Base-by-base conservation (phyloP, 2,888 invertebrate species). In the Drosophila rellima region DNA sequence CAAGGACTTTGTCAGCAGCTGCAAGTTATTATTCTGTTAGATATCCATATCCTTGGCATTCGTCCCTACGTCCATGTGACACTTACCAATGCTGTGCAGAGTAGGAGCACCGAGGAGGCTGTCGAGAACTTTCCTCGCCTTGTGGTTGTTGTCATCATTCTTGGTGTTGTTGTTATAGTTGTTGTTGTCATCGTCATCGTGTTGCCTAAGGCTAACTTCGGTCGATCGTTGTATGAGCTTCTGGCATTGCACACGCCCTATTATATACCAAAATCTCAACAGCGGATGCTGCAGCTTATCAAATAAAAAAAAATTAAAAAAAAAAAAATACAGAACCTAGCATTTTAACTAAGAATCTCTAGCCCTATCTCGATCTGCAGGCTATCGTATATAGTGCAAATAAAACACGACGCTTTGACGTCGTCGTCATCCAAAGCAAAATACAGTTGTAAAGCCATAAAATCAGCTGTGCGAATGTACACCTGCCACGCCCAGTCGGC, bases 171-270 rank as follows among this genome's bases (percentile, higher is more conserved):
- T 62, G 33, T 51, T 29, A 39, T 55, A 54, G 55, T 73, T 37
- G 47, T 70, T 42, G 62, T 78, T 65, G 61, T 83, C 77, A 67
- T 82, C 79, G 85, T 83, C 80, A 69, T 82, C 82, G 85, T 74
- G 77, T 83, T 72, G 83, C 86, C 88, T 39, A 54, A 69, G 80
- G 88, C 88, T 77, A 85, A 85, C 87, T 88, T 84, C 87, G 83
- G 87, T 84, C 89, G 83, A 88, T 84, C 89, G 83, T 84, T 80
- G 83, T 88, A 66, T 84, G 83, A 86, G 80, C 74, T 57, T 60
- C 65, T 80, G 57, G 55, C 63, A 26, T 48, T 45, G 31, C 45
- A 15, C 39, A 35, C 52, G 23, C 37, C 66, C 35, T 55, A 68
- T 88, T 84, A 74, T 84, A 84, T 84, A 84, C 75, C 78, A 66